phyloP scores from a whole-genome alignment of 2,888 invertebrate genomes.

The Eupithecia tripunctaria region DNA sequence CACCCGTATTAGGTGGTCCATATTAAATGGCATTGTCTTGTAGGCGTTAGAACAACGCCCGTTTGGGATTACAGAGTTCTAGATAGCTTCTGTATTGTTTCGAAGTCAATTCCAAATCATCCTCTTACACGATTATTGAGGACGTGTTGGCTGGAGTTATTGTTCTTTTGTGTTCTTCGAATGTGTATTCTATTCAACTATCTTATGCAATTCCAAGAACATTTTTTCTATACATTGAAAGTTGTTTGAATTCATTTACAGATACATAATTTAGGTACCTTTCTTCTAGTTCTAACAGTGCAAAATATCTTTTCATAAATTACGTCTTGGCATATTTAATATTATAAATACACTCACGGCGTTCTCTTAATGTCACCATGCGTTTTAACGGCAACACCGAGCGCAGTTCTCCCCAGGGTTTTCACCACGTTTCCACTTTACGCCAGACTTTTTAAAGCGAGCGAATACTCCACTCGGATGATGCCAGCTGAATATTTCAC shows the following conservation, averaged over 20 bases:
- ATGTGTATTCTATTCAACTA: background rate
- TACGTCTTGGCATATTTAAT: background rate
- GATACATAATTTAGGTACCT: too few species aligned
- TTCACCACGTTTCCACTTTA: conserved; percentile 1
- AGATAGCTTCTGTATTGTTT: conserved; percentile 4
- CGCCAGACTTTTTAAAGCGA: conserved; percentile 21
- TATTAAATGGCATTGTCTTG: conserved; percentile 28
- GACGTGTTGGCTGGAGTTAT: background rate
- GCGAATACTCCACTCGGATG: conserved; percentile 17
- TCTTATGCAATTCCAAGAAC: background rate
- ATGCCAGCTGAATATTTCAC: conserved; percentile 28
- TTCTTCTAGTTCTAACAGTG: too few species aligned
- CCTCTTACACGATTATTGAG: background rate
- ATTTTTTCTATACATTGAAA: background rate
- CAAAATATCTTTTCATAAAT: background rate
- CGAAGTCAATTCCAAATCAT: conserved; percentile 1
- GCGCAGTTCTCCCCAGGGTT: background rate
- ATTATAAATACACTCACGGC: background rate
- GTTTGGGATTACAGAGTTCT: conserved; percentile 16
- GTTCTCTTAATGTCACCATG: background rate
- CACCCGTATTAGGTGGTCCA: conserved; percentile 20
- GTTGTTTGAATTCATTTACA: too few species aligned
- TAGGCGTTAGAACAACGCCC: conserved; percentile 12
- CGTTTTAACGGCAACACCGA: background rate
- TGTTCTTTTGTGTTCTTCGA: background rate